Base-by-base conservation (phyloP, 2,888 invertebrate genomes). In the Tethea ocularis region DNA sequence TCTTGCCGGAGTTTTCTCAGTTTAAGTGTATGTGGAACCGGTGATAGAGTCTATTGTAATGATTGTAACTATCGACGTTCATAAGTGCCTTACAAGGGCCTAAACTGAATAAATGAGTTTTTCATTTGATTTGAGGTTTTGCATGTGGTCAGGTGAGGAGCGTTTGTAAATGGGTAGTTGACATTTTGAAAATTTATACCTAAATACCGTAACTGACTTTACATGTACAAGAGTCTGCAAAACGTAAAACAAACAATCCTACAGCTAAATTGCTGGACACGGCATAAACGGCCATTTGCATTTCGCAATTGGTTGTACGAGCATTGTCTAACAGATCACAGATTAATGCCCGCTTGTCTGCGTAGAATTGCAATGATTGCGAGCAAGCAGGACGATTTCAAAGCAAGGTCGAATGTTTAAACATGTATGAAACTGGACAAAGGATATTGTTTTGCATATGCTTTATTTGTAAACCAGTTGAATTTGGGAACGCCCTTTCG, bases 221-320 rank as follows among this genome's bases (percentile, higher is more conserved):
- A 38, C n/a, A 38, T 15, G 8, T 15, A 15, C 13, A n/a, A 26
- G 26, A 6, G 7, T n/a, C 38, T 6, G 38, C n/a, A 38, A 38
- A 38, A n/a, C 36, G 13, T 36, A 36, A n/a, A 36, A 15, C 15
- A 15, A 36, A 3, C 15, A 38, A n/a, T 33, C 33, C n/a, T 22
- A 13, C 13, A 33, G 52, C 7, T 17, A 24, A 24, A 52, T 17
- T 53, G 29, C 15, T 29, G 29, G 53, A 54, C 1, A 38, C 33
- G 20, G 20, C 29, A 36, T 15, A 38, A 54, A 20, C 33, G 33
- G 24, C 33, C 36, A 33, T 54, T 33, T 54, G 33, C 33, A 54
- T 54, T 33, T 33, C 33, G 54, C 54, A 54, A 54, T 53, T 33
- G 46, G 20, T 33, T 33, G 33, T 13, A 8, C 36, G 20, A 22